These are phyloP conservation scores for Anguilla pacifica DNA, from an alignment of 2,797 vertebrate genomes.

Conservation along the genomic window DNA sequence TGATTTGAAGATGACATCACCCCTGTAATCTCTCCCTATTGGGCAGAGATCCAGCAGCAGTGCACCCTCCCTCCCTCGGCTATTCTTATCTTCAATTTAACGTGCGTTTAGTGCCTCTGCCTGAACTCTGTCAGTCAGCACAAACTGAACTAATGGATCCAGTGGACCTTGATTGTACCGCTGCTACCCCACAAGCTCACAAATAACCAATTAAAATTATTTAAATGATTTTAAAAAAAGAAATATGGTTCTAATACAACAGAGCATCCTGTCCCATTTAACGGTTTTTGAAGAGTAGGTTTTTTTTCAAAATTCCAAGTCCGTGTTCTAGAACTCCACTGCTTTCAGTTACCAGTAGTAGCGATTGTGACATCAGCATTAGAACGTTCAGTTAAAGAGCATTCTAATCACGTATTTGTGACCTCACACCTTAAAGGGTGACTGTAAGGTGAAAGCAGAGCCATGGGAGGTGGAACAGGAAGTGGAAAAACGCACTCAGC, in stretches of 20 bases:
- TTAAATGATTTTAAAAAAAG: neutral
- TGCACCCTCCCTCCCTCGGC: neutral
- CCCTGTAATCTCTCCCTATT: neutral
- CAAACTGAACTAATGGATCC: neutral
- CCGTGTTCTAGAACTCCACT: too few relatives aligned
- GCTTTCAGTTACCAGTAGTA: too few relatives aligned
- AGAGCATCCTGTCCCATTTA: neutral
- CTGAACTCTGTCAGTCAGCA: neutral
- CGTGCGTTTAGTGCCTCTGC: neutral
- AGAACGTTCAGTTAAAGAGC: too few relatives aligned
- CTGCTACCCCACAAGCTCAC: neutral
- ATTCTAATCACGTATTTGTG: too few relatives aligned
- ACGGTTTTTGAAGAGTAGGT: neutral
- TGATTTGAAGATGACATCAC: neutral
- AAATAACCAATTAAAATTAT: neutral
- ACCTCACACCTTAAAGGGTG: too few relatives aligned
- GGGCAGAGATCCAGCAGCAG: neutral
- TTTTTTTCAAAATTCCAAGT: too few relatives aligned
- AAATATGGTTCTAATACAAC: neutral
- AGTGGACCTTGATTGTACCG: neutral
- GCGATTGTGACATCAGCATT: too few relatives aligned
- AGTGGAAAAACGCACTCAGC: too few relatives aligned
- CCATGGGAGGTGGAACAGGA: too few relatives aligned
- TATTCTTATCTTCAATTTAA: neutral
- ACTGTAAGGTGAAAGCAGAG: too few relatives aligned